phyloP scores from a whole-genome alignment of 2,888 invertebrate species.

The Hirtodrosophila alboralis region DNA sequence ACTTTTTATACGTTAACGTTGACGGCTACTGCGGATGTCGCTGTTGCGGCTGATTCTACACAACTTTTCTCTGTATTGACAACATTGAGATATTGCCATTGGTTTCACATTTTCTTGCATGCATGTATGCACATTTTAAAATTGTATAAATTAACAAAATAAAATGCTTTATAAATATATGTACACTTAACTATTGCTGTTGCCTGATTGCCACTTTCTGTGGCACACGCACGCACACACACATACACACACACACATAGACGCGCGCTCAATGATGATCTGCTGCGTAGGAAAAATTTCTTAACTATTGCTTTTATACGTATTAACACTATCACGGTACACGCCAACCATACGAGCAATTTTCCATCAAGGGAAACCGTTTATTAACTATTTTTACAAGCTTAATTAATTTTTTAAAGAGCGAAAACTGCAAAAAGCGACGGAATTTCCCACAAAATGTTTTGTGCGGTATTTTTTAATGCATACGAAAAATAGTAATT shows the following conservation, averaged over 20 bases:
- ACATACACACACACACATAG: constrained; percentile 52
- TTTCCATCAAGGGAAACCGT: constrained; percentile 49
- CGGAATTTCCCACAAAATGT: constrained; percentile 74
- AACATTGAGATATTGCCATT: constrained; percentile 76
- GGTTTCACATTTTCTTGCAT: constrained; percentile 70
- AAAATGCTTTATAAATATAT: constrained; percentile 49
- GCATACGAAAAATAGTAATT: constrained; percentile 30
- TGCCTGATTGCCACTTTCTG: constrained; percentile 75
- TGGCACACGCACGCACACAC: constrained; percentile 65
- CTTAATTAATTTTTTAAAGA: constrained; percentile 51
- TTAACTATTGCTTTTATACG: constrained; percentile 32
- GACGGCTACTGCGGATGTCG: constrained; percentile 60
- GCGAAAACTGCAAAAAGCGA: constrained; percentile 67
- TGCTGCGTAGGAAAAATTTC: constrained; percentile 72
- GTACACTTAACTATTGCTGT: constrained; percentile 53
- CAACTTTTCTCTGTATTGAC: constrained; percentile 73
- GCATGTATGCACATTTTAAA: no score
- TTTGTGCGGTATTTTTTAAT: constrained; percentile 67
- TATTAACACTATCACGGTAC: constrained; percentile 6
- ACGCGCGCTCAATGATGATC: constrained; percentile 65
- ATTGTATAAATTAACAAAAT: constrained; percentile 71
- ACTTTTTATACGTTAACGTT: constrained; percentile 64
- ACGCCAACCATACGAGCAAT: constrained; percentile 21
- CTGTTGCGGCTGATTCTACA: constrained; percentile 59
- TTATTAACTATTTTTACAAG: constrained; percentile 50